Evolutionary conservation across 2,797 vertebrate species (phyloP), one percentile per base, ranked within the genome.

Genomic region (Coregonus sp.): DNA sequence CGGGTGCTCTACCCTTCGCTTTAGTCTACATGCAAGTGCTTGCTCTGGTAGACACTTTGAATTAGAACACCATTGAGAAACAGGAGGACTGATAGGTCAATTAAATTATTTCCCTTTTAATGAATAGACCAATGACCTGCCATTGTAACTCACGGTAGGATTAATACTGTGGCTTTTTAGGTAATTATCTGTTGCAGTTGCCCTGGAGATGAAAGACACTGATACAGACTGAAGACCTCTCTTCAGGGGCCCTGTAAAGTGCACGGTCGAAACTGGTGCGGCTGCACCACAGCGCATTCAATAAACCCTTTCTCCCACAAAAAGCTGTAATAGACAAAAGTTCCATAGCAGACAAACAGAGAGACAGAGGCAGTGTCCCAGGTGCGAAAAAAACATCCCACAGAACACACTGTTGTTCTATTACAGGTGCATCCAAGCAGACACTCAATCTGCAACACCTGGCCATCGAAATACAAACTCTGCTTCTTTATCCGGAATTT

Each of bases 121-220:
- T 35, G 35, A 31, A 15, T 33, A 14, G 20, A 31, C 31, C 31
- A 67, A 67, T 15, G 31, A 52, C 25, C 2, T 16, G 25, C 25
- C 50, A 15, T 31, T 3, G 51, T 54, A 56, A 33, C 29, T 56
- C 51, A 29, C 25, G 6, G 20, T 47, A 3, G 18, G 69, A 84
- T 86, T 80, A 78, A 88, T 85, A 79, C 66, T n/a, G n/a, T 75
- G 66, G 33, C 77, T 84, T 84, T 87, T 82, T 20, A 81, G 25
- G 70, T 63, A 54, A 87, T 83, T 84, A 80, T 52, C 76, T 83
- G 54, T 47, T 61, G 50, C 65, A 61, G 9, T 78, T 84, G 67
- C 35, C 66, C 29, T 33, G 70, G 0, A 4, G 52, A 79, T 75
- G 65, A 68, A 16, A 63, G 25, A 69, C 20, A 5, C 50, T 68